Evolutionary conservation across 2,797 vertebrate genomes (phyloP), one percentile per base, ranked within the genome.

Genomic region (Arnoldichthys spilopterus): DNA sequence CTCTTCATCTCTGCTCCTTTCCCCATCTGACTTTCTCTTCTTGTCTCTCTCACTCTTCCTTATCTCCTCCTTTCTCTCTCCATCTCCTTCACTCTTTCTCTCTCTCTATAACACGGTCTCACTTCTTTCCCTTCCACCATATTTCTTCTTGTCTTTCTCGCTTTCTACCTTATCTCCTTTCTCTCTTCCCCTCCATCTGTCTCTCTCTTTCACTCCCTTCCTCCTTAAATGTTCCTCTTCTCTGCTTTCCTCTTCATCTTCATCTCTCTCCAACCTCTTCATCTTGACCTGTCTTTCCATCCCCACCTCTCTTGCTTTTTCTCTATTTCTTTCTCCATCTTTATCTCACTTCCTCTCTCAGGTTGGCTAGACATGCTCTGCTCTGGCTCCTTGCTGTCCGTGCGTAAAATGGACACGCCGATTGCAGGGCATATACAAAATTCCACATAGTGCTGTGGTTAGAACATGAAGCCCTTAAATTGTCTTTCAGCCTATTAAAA

Each of bases 261-360:
- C 6, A 4, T 8, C 20, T 22, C 4, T 53, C 20, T 22, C 2
- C 20, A n/a, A n/a, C 51, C 16, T 53, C n/a, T 47, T 47, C 12
- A 4, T 13, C 45, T 5, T 47, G 45, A 47, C 1, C 4, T 53
- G 2, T 53, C 20, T 53, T 20, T 6, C n/a, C 11, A 0, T 56
- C 53, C 8, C 51, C 1, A 11, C 15, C 2, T 30, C 59, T 51
- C 47, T 62, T 6, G 4, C 24, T 74, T 77, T 74, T 5, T 74
- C 26, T 76, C 76, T 72, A 78, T 77, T 70, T 18, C 37, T 82
- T 83, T 76, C 82, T 79, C 74, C 6, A 30, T 54, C 43, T 40
- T 64, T 82, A 66, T 68, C 34, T 24, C 8, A 2, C 24, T 16
- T 13, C n/a, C n/a, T 73, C 32, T 43, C 32, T 45, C n/a, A n/a